phyloP scores from a whole-genome alignment of 2,797 vertebrate species.

The Falco naumanni region DNA sequence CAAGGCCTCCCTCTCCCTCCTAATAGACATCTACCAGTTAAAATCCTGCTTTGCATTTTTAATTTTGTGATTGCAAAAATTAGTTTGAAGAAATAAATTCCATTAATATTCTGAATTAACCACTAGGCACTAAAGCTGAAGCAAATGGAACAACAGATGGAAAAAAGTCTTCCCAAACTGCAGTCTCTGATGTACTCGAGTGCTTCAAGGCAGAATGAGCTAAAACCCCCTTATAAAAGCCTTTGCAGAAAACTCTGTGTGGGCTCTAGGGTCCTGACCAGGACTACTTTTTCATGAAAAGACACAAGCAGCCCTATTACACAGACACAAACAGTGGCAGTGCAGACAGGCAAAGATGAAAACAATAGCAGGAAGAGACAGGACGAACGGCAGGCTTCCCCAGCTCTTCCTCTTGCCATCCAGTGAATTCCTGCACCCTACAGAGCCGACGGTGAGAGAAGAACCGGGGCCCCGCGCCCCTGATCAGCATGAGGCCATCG shows the following conservation, averaged over 20 bases:
- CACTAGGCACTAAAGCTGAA: background rate
- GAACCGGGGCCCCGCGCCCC: background rate
- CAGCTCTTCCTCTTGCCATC: background rate
- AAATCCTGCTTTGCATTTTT: background rate
- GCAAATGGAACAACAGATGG: background rate
- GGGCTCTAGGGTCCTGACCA: background rate
- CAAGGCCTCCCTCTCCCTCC: background rate
- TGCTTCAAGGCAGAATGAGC: background rate
- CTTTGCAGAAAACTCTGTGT: background rate
- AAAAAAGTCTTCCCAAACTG: background rate
- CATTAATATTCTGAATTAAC: background rate
- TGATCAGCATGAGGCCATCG: background rate
- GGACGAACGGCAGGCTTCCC: background rate
- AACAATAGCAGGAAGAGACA: background rate
- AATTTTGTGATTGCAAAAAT: background rate
- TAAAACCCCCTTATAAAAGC: background rate
- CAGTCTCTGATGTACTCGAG: background rate
- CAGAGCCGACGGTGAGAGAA: background rate
- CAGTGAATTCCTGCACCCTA: background rate
- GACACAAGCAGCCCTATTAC: background rate
- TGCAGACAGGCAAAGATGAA: background rate
- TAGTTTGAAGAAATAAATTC: background rate
- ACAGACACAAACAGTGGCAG: background rate
- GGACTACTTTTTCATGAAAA: background rate
- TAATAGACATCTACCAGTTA: background rate